Evolutionary conservation across 2,888 invertebrate species (phyloP).

Genomic region (Oxyscelio sp.): DNA sequence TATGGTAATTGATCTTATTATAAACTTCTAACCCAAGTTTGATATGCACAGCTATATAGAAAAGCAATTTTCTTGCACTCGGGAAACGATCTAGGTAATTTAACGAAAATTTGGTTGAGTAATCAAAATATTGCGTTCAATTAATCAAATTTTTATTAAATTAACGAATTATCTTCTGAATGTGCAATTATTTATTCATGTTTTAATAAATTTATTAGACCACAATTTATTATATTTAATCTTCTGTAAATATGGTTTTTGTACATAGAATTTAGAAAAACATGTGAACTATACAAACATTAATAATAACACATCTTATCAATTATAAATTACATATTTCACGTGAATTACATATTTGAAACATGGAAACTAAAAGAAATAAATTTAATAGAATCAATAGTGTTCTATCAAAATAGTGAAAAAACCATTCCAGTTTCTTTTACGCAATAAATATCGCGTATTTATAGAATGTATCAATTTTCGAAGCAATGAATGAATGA

Average conservation of each 20-base stretch:
- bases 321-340: conserved; percentile 32
- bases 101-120: too few relatives aligned
- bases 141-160: too few relatives aligned
- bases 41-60: too few relatives aligned
- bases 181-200: too few relatives aligned
- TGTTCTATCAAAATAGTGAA: conserved; percentile 27
- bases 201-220: conserved; percentile 29
- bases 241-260: not conserved
- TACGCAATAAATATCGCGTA: conserved; percentile 49
- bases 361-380: not conserved
- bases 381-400: conserved; percentile 35
- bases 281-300: conserved; percentile 3
- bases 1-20: too few relatives aligned
- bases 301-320: not conserved
- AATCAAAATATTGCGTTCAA: too few relatives aligned
- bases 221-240: conserved; percentile 33
- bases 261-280: conserved; percentile 21
- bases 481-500: conserved; percentile 45
- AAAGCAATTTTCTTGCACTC: too few relatives aligned
- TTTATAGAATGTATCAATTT: conserved; percentile 51
- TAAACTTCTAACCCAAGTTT: too few relatives aligned
- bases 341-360: not conserved
- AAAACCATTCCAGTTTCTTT: conserved; percentile 4
- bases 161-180: too few relatives aligned
- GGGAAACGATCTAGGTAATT: too few relatives aligned